phyloP scores from a whole-genome alignment of 2,113 vertebrate species.

The Polyodon spathula region DNA sequence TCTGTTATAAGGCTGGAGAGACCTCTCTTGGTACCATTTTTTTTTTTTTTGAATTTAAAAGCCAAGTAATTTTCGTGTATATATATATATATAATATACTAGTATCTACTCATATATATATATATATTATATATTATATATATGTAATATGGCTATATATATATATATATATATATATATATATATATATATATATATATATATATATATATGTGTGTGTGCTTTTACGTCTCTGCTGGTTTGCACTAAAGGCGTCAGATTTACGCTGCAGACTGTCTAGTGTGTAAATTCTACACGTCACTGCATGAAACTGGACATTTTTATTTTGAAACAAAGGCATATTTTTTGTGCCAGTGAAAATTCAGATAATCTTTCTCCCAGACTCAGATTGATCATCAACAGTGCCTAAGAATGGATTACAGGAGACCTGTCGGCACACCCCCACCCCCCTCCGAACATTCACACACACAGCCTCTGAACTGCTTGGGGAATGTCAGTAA shows the following conservation, averaged over 20 bases:
- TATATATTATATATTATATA: slow-evolving; percentile 24
- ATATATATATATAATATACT: slow-evolving; percentile 37
- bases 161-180: slow-evolving; percentile 48
- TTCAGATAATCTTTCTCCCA: too few species aligned
- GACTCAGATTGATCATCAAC: too few species aligned
- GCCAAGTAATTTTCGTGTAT: too few species aligned
- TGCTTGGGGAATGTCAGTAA: slow-evolving; percentile 17
- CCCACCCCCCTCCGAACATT: slow-evolving; percentile 12
- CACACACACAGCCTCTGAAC: slow-evolving; percentile 32
- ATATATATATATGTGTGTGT: slow-evolving; percentile 43
- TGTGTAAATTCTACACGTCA: too few species aligned
- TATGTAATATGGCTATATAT: slow-evolving; percentile 34
- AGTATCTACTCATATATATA: slow-evolving; percentile 29
- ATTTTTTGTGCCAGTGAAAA: too few species aligned
- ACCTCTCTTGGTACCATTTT: too few species aligned
- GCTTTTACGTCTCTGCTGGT: slow-evolving; percentile 29
- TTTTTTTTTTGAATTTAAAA: too few species aligned
- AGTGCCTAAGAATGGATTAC: slow-evolving; percentile 4
- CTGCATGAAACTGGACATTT: too few species aligned
- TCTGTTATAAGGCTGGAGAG: slow-evolving; percentile 24
- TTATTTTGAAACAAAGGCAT: too few species aligned
- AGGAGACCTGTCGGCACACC: not conserved
- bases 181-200: slow-evolving; percentile 31
- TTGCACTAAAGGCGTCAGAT: slow-evolving; percentile 12
- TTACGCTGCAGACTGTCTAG: slow-evolving; percentile 14